Conservation (phyloP, 2,113 vertebrate genomes). For the Chrysemys picta region DNA sequence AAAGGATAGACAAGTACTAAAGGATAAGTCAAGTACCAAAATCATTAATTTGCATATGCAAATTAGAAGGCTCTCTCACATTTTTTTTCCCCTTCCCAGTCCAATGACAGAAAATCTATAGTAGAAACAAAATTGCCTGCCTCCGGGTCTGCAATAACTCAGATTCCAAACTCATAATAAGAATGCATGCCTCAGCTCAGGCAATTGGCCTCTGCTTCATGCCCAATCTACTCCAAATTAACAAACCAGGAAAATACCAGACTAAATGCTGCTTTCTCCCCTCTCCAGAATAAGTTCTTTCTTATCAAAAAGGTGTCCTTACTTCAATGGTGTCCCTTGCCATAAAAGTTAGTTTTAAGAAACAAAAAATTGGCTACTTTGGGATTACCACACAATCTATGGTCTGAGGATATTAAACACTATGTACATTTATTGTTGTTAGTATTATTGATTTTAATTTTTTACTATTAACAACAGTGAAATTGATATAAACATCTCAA, state of each 20-base stretch:
- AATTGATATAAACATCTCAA: background rate
- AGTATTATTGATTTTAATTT: background rate
- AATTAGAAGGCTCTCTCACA: background rate
- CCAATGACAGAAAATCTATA: background rate
- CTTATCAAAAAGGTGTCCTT: background rate
- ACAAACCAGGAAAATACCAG: background rate
- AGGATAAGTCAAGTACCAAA: background rate
- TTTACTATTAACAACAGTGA: background rate
- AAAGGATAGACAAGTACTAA: background rate
- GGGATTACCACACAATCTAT: background rate
- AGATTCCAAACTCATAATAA: background rate
- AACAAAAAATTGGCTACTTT: background rate
- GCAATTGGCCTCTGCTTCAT: background rate
- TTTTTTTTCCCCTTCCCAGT: background rate
- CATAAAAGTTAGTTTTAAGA: background rate
- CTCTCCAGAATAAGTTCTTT: background rate
- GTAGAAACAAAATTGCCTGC: background rate
- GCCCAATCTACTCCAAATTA: constrained; percentile 8
- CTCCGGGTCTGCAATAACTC: background rate
- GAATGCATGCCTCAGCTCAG: background rate
- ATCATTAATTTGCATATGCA: background rate
- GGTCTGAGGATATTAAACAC: background rate
- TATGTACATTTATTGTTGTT: background rate
- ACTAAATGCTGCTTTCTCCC: background rate
- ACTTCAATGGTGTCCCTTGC: rapidly evolving